phyloP scores from a whole-genome alignment of 2,888 invertebrate genomes.

The Bellardia pandia region DNA sequence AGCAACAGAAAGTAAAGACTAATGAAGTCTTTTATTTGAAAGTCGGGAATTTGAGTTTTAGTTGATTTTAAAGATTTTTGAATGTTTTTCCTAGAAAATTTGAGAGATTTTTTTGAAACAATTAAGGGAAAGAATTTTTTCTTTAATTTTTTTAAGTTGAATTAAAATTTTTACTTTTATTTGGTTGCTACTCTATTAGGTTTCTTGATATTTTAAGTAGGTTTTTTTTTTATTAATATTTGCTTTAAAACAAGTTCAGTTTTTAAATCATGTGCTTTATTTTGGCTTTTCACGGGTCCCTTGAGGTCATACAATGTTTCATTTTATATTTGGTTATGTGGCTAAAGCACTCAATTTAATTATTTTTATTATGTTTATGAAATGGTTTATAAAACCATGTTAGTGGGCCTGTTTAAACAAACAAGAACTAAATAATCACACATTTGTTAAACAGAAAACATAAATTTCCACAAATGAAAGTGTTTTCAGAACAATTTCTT shows the following conservation, averaged over 20 bases:
- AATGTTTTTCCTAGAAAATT: no score
- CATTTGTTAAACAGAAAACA: neutral
- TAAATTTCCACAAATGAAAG: conserved; percentile 66
- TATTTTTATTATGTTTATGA: conserved; percentile 20
- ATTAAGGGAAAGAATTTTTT: no score
- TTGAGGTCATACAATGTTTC: conserved; percentile 6
- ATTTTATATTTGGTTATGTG: neutral
- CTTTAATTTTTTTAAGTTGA: no score
- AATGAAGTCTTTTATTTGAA: no score
- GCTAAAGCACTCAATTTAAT: neutral
- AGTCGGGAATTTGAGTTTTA: no score
- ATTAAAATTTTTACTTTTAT: no score
- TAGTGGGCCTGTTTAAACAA: conserved; percentile 40
- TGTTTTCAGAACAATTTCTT: conserved; percentile 54
- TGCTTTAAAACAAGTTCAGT: conserved; percentile 33
- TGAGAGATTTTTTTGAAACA: no score
- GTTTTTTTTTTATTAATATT: neutral
- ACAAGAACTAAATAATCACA: conserved; percentile 3
- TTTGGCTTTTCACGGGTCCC: conserved; percentile 28
- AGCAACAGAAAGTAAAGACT: no score
- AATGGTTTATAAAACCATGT: conserved; percentile 57
- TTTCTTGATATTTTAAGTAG: no score
- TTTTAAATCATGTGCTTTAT: conserved; percentile 34
- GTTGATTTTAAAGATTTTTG: no score
- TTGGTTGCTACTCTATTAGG: neutral